Percentiles rank a stretch among this genome's conserved stretches.
These are phyloP conservation scores for Chaetura pelagica DNA, from an alignment of 2,113 vertebrate species.

Conservation along the genomic window DNA sequence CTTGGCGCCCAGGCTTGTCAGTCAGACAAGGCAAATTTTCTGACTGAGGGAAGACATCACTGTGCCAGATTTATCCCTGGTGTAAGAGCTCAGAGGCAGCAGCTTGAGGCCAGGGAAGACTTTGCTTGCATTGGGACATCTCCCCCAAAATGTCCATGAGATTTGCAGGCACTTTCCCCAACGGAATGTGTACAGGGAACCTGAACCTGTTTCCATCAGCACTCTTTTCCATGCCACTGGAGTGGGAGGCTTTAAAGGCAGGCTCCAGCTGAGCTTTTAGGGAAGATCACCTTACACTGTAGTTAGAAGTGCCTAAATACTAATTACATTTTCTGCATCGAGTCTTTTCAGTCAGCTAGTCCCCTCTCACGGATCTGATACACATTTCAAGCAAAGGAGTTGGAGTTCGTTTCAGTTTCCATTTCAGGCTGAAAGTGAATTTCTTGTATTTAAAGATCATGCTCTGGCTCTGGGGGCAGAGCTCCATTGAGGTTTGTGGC, in stretches of 20 bases:
- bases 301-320: neutral
- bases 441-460: neutral
- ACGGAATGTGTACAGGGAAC: fast-evolving
- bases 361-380: neutral
- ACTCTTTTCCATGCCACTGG: neutral
- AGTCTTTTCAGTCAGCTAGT: neutral
- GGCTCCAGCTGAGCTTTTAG: fast-evolving
- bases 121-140: neutral
- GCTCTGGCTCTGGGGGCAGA: neutral
- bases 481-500: neutral
- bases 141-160: neutral
- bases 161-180: neutral
- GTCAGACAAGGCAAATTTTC: conserved; percentile 39
- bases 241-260: neutral
- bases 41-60: neutral
- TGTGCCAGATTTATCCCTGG: neutral
- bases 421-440: neutral
- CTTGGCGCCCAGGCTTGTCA: neutral
- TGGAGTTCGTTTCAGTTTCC: neutral
- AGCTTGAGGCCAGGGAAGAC: neutral
- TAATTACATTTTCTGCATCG: neutral
- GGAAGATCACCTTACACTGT: neutral
- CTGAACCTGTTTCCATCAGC: neutral
- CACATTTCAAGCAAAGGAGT: neutral
- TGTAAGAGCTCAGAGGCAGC: neutral